Base-by-base conservation (phyloP, 2,888 invertebrate species). In the Polia nebulosa region DNA sequence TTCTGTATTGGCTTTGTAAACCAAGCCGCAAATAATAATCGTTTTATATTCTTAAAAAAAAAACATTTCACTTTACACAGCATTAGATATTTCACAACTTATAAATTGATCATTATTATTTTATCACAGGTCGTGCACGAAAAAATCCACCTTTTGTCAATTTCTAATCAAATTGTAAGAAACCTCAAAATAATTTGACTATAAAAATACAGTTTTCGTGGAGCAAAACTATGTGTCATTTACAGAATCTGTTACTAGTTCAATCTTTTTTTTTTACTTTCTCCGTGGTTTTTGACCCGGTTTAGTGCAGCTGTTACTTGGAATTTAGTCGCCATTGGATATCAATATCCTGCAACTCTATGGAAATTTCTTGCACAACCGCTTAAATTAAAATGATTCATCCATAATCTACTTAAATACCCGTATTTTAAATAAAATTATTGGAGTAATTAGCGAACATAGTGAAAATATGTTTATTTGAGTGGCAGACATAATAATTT, bases 381-480 rank as follows among this genome's bases (percentile, higher is more conserved):
- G 1, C 20, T 52, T 69, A 65, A 61, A 72, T 67, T 59, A 65
- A 60, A 60, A 51, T 60, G 17, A 59, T 66, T 71, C 62, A 44
- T 71, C 20, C 70, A 73, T 72, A 63, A 72, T 77, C 60, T 77
- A 85, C 69, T 73, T 59, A 83, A 52, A 85, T 84, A 84, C 81
- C 81, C 81, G 81, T 82, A 82, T 68, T 67, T 68, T 36, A 78
- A 67, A 72, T 59, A 55, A 72, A 58, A 72, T 59, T 32, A 64
- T 67, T 67, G 51, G 60, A 58, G 13, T 44, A 36, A 25, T 36
- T 58, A 65, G 8, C 49, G 25, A 55, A 58, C 36, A 68, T 63
- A 36, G 20, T 55, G n/a, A 60, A 59, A 69, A 63, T 34, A 34
- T 60, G 36, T 51, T 57, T 51, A 45, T 22, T 62, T 27, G 53